phyloP scores from a whole-genome alignment of 2,888 invertebrate species.

The Oscheius myriophilus region DNA sequence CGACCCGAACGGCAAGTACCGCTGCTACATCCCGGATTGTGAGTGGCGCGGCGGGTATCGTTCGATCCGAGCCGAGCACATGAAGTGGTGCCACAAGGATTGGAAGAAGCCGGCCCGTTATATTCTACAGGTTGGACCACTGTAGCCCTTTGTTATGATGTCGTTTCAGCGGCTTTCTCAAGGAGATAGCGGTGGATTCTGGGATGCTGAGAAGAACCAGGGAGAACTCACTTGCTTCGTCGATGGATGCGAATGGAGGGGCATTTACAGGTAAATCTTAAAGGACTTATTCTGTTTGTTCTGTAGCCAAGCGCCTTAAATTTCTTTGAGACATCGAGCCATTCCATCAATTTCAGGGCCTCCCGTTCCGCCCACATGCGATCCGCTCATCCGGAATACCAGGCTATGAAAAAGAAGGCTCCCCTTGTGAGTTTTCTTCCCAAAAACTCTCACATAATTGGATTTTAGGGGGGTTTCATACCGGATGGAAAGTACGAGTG shows the following conservation, averaged over 20 bases:
- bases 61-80: conserved; percentile 50
- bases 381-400: conserved; percentile 38
- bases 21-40: conserved; percentile 46
- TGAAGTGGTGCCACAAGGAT: conserved; percentile 49
- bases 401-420: conserved; percentile 30
- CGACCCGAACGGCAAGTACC: conserved; percentile 48
- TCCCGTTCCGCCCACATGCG: conserved; percentile 44
- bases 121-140: conserved; percentile 30
- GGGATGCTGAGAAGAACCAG: conserved; percentile 22
- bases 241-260: conserved; percentile 50
- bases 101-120: conserved; percentile 45
- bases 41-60: conserved; percentile 48
- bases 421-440: conserved; percentile 11
- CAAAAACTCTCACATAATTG: not conserved
- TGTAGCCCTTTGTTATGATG: not conserved
- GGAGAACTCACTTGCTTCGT: conserved; percentile 40
- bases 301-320: not conserved
- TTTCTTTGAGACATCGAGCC: no score
- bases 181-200: conserved; percentile 31
- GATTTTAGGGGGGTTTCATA: conserved; percentile 39
- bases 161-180: conserved; percentile 38
- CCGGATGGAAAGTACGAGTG: conserved; percentile 46
- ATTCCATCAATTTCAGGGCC: conserved; percentile 34
- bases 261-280: conserved; percentile 42
- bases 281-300: conserved; percentile 1